Evolutionary conservation across 2,797 vertebrate species (phyloP), one percentile per base, ranked within the genome.

Genomic region (Centropyge bicolor): DNA sequence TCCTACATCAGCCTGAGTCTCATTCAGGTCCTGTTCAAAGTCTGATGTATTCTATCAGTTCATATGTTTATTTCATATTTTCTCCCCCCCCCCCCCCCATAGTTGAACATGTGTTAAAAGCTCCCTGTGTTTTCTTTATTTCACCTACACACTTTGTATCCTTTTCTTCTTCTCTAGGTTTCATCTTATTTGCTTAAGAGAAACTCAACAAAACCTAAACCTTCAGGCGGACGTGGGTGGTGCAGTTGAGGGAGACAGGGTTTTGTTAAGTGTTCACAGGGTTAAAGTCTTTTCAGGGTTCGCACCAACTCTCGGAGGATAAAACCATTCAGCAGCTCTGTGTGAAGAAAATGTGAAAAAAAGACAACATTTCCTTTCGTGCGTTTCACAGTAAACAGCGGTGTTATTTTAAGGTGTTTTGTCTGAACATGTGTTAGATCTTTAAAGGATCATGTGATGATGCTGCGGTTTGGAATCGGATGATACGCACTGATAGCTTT

Each of bases 241-340:
- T 12, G 62, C 11, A 10, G 71, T 35, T 68, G 46, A 76, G n/a
- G 20, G 52, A 51, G 64, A 69, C 40, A 65, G 24, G 14, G 73
- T 57, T 61, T 38, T 74, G 67, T 74, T 9, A 5, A 27, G 22
- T 19, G 48, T 72, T 70, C 14, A 14, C 22, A 66, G 59, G 49
- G 68, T 81, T 59, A 27, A 79, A 81, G 62, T 72, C 45, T 70
- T 64, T 27, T 64, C 55, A 70, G 64, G 27, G 31, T 74, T 69
- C 19, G 19, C 40, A 54, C 54, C 63, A 31, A 7, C 56, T 68
- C 71, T 67, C 63, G 1, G 52, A 56, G 56, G 56, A 76, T 69
- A 20, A 72, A 80, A 57, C 45, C 56, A 27, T 35, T 57, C 62
- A 63, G 72, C 56, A 16, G 59, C 59, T 81, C 40, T 1, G 27